These are phyloP conservation scores for Drosophila anomalata DNA, from an alignment of 2,888 invertebrate species.

Conservation along the genomic window DNA sequence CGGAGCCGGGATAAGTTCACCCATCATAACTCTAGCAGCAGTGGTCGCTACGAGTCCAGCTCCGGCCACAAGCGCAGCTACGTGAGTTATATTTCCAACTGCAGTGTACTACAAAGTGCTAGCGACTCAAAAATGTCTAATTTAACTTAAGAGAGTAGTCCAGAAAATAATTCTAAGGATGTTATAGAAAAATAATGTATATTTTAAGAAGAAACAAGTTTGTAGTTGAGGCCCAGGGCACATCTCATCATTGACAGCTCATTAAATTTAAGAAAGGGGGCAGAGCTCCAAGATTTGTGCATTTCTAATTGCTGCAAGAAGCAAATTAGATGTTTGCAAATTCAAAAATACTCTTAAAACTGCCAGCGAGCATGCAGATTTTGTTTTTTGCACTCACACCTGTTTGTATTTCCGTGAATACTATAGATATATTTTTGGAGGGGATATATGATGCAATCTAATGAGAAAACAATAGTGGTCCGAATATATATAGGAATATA, in stretches of 20 bases:
- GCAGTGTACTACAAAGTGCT: not conserved
- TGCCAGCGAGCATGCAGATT: not conserved
- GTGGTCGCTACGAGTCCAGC: slow-evolving; percentile 76
- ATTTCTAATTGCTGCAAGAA: not conserved
- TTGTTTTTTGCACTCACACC: not conserved
- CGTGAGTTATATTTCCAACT: slow-evolving; percentile 48
- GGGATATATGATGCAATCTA: not conserved
- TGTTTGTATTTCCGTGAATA: not conserved
- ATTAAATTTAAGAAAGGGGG: not conserved
- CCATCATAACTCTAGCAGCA: slow-evolving; percentile 67
- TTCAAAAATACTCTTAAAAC: not conserved
- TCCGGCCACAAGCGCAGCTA: slow-evolving; percentile 81
- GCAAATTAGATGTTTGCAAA: not conserved
- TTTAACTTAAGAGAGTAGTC: not conserved
- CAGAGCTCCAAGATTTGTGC: not conserved
- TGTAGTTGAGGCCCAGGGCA: not conserved
- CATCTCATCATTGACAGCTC: not conserved
- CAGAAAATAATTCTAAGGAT: not conserved
- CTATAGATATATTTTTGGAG: not conserved
- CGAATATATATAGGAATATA: not conserved
- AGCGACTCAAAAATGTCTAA: not conserved
- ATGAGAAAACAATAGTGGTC: not conserved
- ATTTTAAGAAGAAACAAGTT: too few relatives aligned
- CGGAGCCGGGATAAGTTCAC: slow-evolving; percentile 70
- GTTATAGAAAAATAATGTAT: too few relatives aligned